Conservation (phyloP, 2,888 invertebrate species). For the Lucinisca nassula region DNA sequence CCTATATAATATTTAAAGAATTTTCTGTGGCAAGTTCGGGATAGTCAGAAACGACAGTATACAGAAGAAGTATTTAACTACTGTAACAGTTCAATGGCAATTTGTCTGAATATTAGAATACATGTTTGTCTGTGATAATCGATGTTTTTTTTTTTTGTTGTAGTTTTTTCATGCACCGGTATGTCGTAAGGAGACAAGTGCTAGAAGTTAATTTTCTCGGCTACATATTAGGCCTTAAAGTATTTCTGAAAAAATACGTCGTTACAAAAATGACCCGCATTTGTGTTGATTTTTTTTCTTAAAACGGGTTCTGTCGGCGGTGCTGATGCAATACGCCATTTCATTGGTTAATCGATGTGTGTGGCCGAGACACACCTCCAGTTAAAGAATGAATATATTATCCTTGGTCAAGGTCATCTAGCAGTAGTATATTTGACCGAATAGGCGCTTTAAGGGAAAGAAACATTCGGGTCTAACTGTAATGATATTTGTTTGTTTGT, state of each 20-base stretch:
- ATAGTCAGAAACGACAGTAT: too few relatives aligned
- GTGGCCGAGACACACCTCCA: conserved; percentile 75
- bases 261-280: neutral
- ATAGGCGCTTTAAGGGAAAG: neutral
- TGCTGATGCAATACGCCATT: conserved; percentile 39
- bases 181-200: neutral
- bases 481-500: too few relatives aligned
- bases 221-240: too few relatives aligned
- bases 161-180: neutral
- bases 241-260: neutral
- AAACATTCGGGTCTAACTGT: too few relatives aligned
- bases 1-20: too few relatives aligned
- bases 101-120: too few relatives aligned
- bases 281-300: neutral
- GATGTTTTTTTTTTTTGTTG: neutral
- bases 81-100: too few relatives aligned
- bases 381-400: conserved; percentile 48
- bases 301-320: neutral
- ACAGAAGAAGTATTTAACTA: too few relatives aligned
- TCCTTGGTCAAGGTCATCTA: conserved; percentile 46
- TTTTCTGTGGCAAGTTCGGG: too few relatives aligned
- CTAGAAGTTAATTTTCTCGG: neutral
- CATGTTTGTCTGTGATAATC: neutral
- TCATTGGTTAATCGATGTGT: conserved; percentile 74
- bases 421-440: neutral